Evolutionary conservation across 2,113 vertebrate genomes (phyloP).

Genomic region (Ivindomyrus marchei): DNA sequence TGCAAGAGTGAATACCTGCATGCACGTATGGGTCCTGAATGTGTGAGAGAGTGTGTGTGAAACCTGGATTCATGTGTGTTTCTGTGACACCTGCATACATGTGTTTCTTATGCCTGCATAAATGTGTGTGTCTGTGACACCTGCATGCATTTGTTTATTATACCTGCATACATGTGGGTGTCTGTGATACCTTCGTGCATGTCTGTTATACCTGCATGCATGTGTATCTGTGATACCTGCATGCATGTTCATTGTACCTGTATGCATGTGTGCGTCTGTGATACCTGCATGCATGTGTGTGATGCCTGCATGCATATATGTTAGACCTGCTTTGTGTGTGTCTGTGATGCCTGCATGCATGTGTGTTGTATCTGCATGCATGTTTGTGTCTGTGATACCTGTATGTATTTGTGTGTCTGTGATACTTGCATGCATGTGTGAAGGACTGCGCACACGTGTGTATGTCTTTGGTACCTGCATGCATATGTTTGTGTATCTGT

Average conservation of each 20-base stretch:
- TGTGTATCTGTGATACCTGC: not conserved
- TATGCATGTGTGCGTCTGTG: not conserved
- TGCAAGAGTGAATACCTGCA: not conserved
- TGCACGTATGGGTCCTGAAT: not conserved
- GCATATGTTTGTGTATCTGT: not conserved
- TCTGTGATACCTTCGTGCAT: not conserved
- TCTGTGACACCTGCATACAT: not conserved
- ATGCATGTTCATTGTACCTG: not conserved
- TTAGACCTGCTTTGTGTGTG: not conserved
- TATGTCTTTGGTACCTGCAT: not conserved
- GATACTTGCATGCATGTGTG: not conserved
- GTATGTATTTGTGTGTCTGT: not conserved
- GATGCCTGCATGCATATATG: not conserved
- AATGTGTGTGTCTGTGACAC: not conserved
- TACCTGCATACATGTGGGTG: not conserved
- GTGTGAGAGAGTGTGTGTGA: not conserved
- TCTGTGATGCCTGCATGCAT: not conserved
- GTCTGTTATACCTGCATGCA: not conserved
- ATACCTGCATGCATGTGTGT: not conserved
- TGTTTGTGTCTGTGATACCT: not conserved
- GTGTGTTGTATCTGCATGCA: not conserved
- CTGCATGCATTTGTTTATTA: not conserved
- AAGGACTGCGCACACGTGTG: no score
- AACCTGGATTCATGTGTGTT: not conserved
- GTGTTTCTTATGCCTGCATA: not conserved